Conservation (phyloP, 2,113 vertebrate genomes). For the Microtus montanus region DNA sequence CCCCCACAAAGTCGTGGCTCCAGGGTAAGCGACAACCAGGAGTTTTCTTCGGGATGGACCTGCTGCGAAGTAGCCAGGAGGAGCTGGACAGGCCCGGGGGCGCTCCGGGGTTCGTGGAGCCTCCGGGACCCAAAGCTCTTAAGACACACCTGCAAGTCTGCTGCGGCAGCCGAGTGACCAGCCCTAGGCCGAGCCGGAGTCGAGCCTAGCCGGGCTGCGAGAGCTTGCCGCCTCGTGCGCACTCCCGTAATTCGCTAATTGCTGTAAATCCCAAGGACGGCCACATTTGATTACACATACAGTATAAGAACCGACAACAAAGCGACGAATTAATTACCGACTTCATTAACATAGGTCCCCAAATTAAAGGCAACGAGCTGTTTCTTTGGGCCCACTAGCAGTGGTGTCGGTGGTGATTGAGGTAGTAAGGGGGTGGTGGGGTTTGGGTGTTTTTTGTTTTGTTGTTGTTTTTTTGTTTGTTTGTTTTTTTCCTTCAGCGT, state of each 20-base stretch:
- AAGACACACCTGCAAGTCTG: slow-evolving; percentile 57
- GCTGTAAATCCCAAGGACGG: slow-evolving; percentile 81
- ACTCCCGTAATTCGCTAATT: slow-evolving; percentile 75
- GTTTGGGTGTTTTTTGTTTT: slow-evolving; percentile 35
- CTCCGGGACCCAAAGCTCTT: neutral
- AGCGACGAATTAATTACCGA: slow-evolving; percentile 85
- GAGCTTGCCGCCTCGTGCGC: slow-evolving; percentile 65
- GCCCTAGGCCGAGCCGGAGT: slow-evolving; percentile 19
- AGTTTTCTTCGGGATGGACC: slow-evolving; percentile 44
- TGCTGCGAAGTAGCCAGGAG: neutral
- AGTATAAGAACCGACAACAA: slow-evolving; percentile 80
- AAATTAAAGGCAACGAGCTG: slow-evolving; percentile 80
- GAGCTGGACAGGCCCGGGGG: neutral
- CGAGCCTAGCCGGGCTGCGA: slow-evolving; percentile 24
- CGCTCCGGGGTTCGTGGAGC: neutral
- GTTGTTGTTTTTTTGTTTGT: neutral
- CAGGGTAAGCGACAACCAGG: slow-evolving; percentile 48
- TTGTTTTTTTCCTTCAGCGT: slow-evolving; percentile 1
- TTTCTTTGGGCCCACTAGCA: slow-evolving; percentile 74
- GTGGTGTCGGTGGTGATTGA: slow-evolving; percentile 17
- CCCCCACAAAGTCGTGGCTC: slow-evolving; percentile 63
- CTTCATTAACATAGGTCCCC: slow-evolving; percentile 86
- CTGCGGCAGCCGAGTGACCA: neutral
- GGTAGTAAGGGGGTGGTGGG: neutral
- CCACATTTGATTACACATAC: slow-evolving; percentile 75